Evolutionary conservation across 2,888 invertebrate genomes (phyloP), one percentile per base, ranked within the genome.

Genomic region (Liopterus haemorrhoidalis): DNA sequence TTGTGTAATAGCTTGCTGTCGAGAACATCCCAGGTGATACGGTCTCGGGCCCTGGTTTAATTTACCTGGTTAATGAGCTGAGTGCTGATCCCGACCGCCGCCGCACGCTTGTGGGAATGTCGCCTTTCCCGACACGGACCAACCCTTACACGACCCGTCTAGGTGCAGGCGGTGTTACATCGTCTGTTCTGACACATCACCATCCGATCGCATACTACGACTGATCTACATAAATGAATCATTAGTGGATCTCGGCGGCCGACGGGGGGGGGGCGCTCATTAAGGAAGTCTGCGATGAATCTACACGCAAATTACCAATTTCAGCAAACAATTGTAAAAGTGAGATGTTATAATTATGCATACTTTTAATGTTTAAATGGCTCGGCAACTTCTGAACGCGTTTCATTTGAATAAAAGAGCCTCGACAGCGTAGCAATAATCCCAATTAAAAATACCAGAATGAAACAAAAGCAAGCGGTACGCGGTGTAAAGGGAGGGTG

Each of bases 241-340:
- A 39, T 46, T 41, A 41, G 35, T 41, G 41, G 41, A 12, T 3
- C n/a, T 2, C n/a, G 25, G n/a, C n/a, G 25, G 25, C n/a, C 12
- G 25, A 25, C n/a, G 25, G 12, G n/a, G 12, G 37, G 19, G 24
- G 22, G 40, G 12, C 60, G 62, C 58, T 59, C 59, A 60, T 59
- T 59, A 61, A 61, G 65, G 63, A 64, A 62, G 63, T 61, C 61
- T 60, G 61, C 60, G 66, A 67, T 68, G 67, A 64, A 64, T 62
- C 46, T 64, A 65, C 64, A 64, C 66, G 63, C 64, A 65, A 67
- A 67, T 66, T 66, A 66, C 64, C 63, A 66, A 67, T 68, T 66
- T 61, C 57, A 56, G 59, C 36, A 64, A 63, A 65, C 64, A 66
- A 66, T 66, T 56, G 59, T 57, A 56, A 57, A 54, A 55, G 59